These are phyloP conservation scores for Dromaius novaehollandiae DNA, from an alignment of 2,113 vertebrate genomes.

Conservation along the genomic window DNA sequence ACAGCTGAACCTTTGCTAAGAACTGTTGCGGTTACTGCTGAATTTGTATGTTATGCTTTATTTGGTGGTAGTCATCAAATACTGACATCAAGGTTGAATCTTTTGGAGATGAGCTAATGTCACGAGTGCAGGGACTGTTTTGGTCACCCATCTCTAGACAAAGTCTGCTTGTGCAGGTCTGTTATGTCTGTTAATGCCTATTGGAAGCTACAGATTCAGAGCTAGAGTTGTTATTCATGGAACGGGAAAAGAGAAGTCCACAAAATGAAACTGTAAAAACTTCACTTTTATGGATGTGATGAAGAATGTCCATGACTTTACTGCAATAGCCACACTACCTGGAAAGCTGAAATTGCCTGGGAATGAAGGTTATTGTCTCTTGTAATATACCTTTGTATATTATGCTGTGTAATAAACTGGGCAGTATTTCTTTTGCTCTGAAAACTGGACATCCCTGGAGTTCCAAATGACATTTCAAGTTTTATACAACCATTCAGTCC, in stretches of 20 bases:
- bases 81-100: background rate
- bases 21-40: background rate
- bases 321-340: conserved; percentile 65
- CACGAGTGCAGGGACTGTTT: background rate
- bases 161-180: background rate
- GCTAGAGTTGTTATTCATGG: conserved; percentile 40
- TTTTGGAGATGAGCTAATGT: background rate
- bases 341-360: conserved; percentile 68
- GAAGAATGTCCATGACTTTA: conserved; percentile 69
- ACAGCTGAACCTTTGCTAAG: background rate
- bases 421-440: conserved; percentile 60
- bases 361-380: conserved; percentile 72
- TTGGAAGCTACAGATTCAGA: conserved; percentile 4
- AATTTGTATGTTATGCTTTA: background rate
- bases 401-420: conserved; percentile 68
- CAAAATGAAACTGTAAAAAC: conserved; percentile 68
- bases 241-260: conserved; percentile 42
- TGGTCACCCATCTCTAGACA: background rate
- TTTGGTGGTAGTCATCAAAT: background rate
- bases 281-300: conserved; percentile 66
- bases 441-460: conserved; percentile 65
- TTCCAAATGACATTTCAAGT: conserved; percentile 70
- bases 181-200: background rate
- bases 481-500: conserved; percentile 58
- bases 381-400: conserved; percentile 60